These are phyloP conservation scores for Hypomecis punctinalis DNA, from an alignment of 2,888 invertebrate species.

Conservation along the genomic window DNA sequence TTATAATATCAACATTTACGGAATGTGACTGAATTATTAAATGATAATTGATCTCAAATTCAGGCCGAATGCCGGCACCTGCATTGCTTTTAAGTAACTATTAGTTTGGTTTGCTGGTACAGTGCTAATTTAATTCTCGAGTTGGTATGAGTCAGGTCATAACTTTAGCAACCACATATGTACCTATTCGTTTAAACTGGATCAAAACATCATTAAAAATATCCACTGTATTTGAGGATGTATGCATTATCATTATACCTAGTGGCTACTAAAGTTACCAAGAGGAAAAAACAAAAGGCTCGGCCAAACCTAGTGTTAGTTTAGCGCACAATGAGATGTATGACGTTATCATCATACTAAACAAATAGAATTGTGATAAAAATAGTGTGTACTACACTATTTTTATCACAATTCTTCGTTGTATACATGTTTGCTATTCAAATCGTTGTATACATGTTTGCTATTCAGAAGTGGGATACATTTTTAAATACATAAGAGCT, in stretches of 20 bases:
- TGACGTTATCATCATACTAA: too few relatives aligned
- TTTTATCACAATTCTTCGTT: too few relatives aligned
- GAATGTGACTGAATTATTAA: not conserved
- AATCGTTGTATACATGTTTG: not conserved
- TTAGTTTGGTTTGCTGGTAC: constrained; percentile 6
- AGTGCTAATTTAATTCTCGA: constrained; percentile 25
- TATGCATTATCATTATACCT: not conserved
- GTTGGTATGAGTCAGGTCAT: not conserved
- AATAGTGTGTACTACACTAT: too few relatives aligned
- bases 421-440: too few relatives aligned
- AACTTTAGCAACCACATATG: not conserved
- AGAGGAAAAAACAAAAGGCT: not conserved
- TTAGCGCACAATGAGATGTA: too few relatives aligned
- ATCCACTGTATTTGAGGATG: too few relatives aligned
- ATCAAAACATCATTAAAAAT: not conserved
- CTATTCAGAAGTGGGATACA: not conserved
- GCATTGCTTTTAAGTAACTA: constrained; percentile 11
- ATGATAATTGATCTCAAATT: constrained; percentile 16
- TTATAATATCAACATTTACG: not conserved
- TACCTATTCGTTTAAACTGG: constrained; percentile 4
- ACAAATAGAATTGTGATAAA: too few relatives aligned
- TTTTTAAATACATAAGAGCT: not conserved
- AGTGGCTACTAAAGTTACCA: not conserved
- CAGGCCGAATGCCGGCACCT: not conserved
- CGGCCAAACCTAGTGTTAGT: not conserved